These are phyloP conservation scores for Furcula furcula DNA, from an alignment of 2,888 invertebrate species.

Conservation along the genomic window DNA sequence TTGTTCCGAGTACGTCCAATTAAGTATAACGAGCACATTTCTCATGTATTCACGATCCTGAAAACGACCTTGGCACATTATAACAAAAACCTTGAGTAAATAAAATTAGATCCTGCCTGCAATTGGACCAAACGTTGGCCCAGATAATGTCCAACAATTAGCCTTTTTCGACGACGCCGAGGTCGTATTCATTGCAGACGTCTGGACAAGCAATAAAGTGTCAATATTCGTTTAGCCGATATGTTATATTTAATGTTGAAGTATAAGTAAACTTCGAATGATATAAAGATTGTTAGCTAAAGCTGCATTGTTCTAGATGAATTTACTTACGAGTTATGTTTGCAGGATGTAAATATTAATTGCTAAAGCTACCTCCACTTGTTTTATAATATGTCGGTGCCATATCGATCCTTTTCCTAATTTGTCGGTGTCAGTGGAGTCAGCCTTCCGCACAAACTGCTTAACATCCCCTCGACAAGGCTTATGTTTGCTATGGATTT, in stretches of 20 bases:
- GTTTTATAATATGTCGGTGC: too few relatives aligned
- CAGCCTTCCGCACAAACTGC: too few relatives aligned
- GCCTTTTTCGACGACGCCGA: conserved; percentile 15
- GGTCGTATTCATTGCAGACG: conserved; percentile 34
- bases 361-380: too few relatives aligned
- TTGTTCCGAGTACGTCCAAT: neutral
- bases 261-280: neutral
- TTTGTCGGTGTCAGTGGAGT: too few relatives aligned
- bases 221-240: conserved; percentile 37
- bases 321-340: too few relatives aligned
- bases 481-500: too few relatives aligned
- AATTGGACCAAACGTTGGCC: conserved; percentile 28
- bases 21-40: neutral
- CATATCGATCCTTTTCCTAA: too few relatives aligned
- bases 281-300: too few relatives aligned
- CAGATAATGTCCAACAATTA: conserved; percentile 16
- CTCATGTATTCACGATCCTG: conserved; percentile 11
- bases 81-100: conserved; percentile 21
- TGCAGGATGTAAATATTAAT: too few relatives aligned
- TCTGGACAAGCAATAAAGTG: conserved; percentile 33
- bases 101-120: conserved; percentile 20
- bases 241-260: conserved; percentile 14
- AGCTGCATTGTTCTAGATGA: neutral
- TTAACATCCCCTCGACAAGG: too few relatives aligned
- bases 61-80: conserved; percentile 13